Conservation (phyloP, 1,140 invertebrate genomes). For the Drosophila pallidifrons region DNA sequence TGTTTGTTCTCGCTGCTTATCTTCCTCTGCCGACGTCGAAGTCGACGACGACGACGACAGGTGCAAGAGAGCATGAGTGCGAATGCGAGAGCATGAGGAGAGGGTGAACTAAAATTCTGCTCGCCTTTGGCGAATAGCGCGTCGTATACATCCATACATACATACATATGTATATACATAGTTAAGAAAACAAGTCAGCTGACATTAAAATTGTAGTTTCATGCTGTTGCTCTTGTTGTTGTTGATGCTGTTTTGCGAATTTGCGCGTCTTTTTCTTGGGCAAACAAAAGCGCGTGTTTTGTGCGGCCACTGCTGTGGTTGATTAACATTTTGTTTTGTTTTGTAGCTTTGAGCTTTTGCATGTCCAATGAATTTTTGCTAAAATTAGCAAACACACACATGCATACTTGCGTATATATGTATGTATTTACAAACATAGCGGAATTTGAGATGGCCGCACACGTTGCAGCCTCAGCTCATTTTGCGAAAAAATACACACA, state of each 20-base stretch:
- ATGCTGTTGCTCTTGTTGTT: conserved; percentile 12
- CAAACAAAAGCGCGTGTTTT: conserved; percentile 39
- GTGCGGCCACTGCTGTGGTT: conserved; percentile 36
- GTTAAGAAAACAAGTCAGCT: conserved; percentile 65
- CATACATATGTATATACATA: not conserved
- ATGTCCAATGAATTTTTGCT: conserved; percentile 50
- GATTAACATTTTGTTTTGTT: conserved; percentile 46
- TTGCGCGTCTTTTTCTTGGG: conserved; percentile 18
- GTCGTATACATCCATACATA: not conserved
- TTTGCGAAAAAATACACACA: conserved; percentile 42
- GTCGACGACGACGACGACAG: conserved; percentile 33
- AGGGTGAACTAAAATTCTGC: conserved; percentile 10
- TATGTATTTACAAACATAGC: conserved; percentile 49
- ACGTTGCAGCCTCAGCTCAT: conserved; percentile 45
- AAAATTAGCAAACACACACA: conserved; percentile 62
- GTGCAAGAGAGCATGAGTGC: conserved; percentile 26
- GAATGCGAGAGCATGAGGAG: conserved; percentile 15
- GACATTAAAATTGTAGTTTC: conserved; percentile 62
- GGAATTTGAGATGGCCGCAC: conserved; percentile 72
- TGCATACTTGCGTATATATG: conserved; percentile 1
- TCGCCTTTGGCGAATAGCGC: not conserved
- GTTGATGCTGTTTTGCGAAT: conserved; percentile 16
- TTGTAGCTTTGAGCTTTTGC: conserved; percentile 46
- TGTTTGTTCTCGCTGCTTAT: conserved; percentile 49
- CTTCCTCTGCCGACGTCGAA: conserved; percentile 15